Base-by-base conservation (phyloP, 2,888 invertebrate species). In the Cotesia congregata region DNA sequence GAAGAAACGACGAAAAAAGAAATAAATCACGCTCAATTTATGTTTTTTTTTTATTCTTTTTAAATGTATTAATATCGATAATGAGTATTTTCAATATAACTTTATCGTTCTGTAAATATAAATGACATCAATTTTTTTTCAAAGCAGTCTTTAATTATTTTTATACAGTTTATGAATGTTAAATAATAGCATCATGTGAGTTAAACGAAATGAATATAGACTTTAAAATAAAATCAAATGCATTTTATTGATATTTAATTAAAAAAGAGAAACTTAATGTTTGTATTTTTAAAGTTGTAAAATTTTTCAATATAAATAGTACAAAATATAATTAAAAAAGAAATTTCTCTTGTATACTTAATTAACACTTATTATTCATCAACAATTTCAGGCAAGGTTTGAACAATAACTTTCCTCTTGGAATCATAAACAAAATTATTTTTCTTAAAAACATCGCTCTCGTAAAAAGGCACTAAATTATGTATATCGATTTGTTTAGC, bases 401-500 rank as follows among this genome's bases (percentile, higher is more conserved):
- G 97, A 68, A 97, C 90, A 82, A 99, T 98, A 39, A 96, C 91
- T 87, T 96, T 97, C 71, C 96, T 92, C 85, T 93, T 94, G 2
- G 93, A 86, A 90, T 99, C 98, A 83, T 96, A 97, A 0, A 92
- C 91, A 87, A 97, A 99, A 83, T 95, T 94, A 88, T 99, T 98
- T 76, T 93, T 92, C 85, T 94, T 94, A 90, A 99, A 99, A 83
- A 98, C 91, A 64, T 95, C 93, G 83, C 97, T 98, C 20, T 96
- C 94, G 84, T 97, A 99, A 91, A 99, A 99, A 0, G 96, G 93
- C 83, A 95, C 94, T 75, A 99, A 90, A 88, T 97, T 96, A 80
- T 93, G 92, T 77, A 99, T 96, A 88, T 97, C 96, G 82, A 99
- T 94, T 90, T 97, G 96, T 85, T 96, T 94, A 0, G 98, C 98